Conservation (phyloP, 2,888 invertebrate genomes). For the Tachina fera region DNA sequence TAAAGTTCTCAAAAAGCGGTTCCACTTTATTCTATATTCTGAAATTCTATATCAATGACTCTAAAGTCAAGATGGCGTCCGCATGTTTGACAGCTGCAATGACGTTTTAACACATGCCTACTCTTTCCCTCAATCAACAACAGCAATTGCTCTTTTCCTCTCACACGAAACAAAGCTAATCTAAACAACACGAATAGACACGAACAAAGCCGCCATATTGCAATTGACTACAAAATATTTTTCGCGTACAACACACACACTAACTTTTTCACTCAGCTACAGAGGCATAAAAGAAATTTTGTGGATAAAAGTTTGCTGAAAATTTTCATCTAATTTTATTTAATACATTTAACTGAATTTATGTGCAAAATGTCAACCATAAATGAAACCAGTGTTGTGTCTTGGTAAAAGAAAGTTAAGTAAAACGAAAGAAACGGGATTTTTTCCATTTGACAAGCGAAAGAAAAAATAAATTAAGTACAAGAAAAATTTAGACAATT, state of each 20-base stretch:
- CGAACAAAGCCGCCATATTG: slow-evolving; percentile 78
- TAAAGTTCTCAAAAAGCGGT: slow-evolving; percentile 5
- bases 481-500: slow-evolving; percentile 42
- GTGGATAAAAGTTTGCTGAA: slow-evolving; percentile 20
- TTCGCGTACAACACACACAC: slow-evolving; percentile 62
- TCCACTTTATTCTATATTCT: slow-evolving; percentile 42
- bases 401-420: slow-evolving; percentile 26
- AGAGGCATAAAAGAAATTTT: slow-evolving; percentile 44
- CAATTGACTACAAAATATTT: slow-evolving; percentile 67
- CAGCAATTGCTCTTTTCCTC: slow-evolving; percentile 56
- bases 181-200: slow-evolving; percentile 66
- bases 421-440: slow-evolving; percentile 50
- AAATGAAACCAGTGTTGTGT: slow-evolving; percentile 62
- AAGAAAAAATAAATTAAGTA: slow-evolving; percentile 46
- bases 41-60: slow-evolving; percentile 56
- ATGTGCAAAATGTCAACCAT: slow-evolving; percentile 54
- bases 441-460: slow-evolving; percentile 56
- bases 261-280: slow-evolving; percentile 48
- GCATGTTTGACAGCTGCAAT: slow-evolving; percentile 63
- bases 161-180: slow-evolving; percentile 45
- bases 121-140: slow-evolving; percentile 51
- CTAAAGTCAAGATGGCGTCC: slow-evolving; percentile 66
- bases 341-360: slow-evolving; percentile 44
- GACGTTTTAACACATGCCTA: slow-evolving; percentile 42
- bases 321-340: slow-evolving; percentile 21